These are phyloP conservation scores for Macaca nemestrina DNA, from an alignment of 2,113 vertebrate species.

Conservation along the genomic window DNA sequence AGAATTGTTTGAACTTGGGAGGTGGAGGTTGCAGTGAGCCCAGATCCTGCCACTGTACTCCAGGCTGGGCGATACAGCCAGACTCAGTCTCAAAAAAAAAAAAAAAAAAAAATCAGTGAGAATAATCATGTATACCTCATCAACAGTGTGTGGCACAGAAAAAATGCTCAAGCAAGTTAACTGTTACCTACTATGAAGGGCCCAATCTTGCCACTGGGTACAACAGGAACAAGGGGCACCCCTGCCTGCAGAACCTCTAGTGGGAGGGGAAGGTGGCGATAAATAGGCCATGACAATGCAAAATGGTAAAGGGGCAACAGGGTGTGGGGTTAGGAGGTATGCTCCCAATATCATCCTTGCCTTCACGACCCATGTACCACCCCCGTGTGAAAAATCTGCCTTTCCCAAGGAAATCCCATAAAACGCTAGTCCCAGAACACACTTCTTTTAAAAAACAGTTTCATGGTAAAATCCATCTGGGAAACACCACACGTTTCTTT, in stretches of 20 bases:
- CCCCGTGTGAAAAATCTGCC: neutral
- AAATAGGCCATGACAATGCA: neutral
- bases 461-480: neutral
- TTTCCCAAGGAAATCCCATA: neutral
- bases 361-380: neutral
- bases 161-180: neutral
- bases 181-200: neutral
- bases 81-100: too few relatives aligned
- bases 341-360: neutral
- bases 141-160: neutral
- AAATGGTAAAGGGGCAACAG: neutral
- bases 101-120: too few relatives aligned
- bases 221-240: neutral
- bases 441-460: neutral
- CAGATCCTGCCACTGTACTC: too few relatives aligned
- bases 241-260: neutral
- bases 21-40: too few relatives aligned
- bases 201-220: neutral
- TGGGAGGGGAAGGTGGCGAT: too few relatives aligned
- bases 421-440: neutral
- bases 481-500: neutral
- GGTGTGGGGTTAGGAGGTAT: rapidly evolving
- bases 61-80: too few relatives aligned
- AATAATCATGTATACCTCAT: neutral
- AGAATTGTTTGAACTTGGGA: too few relatives aligned